phyloP scores from a whole-genome alignment of 1,140 invertebrate species.

The Heliconius nattereri region DNA sequence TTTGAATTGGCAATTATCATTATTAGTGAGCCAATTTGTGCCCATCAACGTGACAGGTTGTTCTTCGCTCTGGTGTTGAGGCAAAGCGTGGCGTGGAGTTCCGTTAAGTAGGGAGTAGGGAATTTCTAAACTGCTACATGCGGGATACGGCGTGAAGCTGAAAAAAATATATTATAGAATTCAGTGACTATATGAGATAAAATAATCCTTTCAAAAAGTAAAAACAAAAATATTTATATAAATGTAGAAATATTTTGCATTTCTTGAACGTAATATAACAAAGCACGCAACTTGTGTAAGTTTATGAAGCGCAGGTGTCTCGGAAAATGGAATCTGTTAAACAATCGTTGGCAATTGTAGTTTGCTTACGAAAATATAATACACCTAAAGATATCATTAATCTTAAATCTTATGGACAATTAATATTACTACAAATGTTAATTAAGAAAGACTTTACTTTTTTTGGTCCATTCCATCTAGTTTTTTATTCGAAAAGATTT shows the following conservation, averaged over 20 bases:
- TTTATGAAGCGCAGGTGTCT: constrained; percentile 1
- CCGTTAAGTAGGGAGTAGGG: neutral
- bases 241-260: neutral
- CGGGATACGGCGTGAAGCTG: neutral
- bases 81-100: too few species aligned
- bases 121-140: neutral
- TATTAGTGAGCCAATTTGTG: too few species aligned
- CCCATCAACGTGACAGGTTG: too few species aligned
- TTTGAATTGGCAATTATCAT: too few species aligned
- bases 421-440: neutral
- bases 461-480: neutral
- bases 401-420: neutral
- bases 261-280: neutral
- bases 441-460: neutral
- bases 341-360: neutral
- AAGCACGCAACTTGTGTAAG: neutral
- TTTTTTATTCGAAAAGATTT: too few species aligned
- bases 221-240: neutral
- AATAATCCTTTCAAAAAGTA: neutral
- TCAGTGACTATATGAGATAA: too few species aligned
- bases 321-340: constrained; percentile 4
- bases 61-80: too few species aligned
- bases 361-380: constrained; percentile 28
- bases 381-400: neutral
- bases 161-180: neutral